Evolutionary conservation across 2,113 vertebrate species (phyloP).

Genomic region (Peromyscus leucopus): DNA sequence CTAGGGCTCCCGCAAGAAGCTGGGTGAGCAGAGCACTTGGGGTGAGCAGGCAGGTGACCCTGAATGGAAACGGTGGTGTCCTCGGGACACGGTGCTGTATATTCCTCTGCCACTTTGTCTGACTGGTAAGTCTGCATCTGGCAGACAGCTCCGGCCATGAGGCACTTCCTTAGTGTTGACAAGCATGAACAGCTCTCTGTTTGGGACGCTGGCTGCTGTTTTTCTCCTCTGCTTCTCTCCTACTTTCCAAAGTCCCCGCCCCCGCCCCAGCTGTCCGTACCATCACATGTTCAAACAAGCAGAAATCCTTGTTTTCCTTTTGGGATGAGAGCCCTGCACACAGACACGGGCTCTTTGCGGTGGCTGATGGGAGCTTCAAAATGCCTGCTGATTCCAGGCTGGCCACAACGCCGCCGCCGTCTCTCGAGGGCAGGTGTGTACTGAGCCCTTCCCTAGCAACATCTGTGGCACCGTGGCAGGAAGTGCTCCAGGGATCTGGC

Average conservation of each 20-base stretch:
- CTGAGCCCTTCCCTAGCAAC: conserved; percentile 62
- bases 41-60: background rate
- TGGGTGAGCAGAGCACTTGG: no score
- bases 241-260: background rate
- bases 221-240: conserved; percentile 23
- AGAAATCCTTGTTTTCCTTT: conserved; percentile 53
- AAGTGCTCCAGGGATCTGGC: background rate
- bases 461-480: background rate
- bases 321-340: background rate
- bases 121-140: background rate
- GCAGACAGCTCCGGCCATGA: background rate
- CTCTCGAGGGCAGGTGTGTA: background rate
- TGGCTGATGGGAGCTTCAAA: background rate
- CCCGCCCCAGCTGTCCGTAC: background rate
- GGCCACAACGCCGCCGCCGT: background rate
- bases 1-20: background rate
- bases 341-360: conserved; percentile 2
- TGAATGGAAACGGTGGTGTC: background rate
- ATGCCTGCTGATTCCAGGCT: background rate
- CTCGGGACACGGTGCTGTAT: rapidly evolving
- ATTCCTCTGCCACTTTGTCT: background rate
- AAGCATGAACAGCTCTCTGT: background rate
- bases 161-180: background rate
- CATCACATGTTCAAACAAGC: conserved; percentile 3
- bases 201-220: conserved; percentile 22